Base-by-base conservation (phyloP, 2,113 vertebrate species). In the Muntiacus muntjak region DNA sequence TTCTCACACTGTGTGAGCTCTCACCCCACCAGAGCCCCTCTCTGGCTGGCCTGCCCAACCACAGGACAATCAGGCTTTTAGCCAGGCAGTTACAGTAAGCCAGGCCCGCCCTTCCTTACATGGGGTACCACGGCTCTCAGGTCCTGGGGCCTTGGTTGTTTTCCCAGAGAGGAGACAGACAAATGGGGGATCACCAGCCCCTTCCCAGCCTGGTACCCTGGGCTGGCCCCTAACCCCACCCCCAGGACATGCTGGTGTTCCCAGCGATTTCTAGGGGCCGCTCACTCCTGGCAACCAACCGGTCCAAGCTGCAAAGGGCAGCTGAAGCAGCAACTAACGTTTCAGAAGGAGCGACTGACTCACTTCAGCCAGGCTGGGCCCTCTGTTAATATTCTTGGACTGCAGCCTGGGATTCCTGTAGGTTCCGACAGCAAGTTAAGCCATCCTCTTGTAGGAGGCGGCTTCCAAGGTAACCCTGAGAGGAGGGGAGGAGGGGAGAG, bases 1-100 rank as follows among this genome's bases (percentile, higher is more conserved):
- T 8, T 21, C 78, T 36, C 60, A 26, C 16, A 2, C 16, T 2
- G 52, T 10, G 40, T 26, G 21, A 52, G 81, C 43, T 11, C 85
- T 97, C 57, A 54, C 78, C 58, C 9, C 67, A 16, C 60, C 78
- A 7, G 71, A 81, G 96, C 90, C 96, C 93, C 94, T 91, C 96
- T 90, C 91, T 7, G 79, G 94, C 79, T 4, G 45, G 95, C 94
- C 88, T 54, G 92, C 64, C 89, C 89, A 25, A 95, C 94, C 97
- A 54, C 96, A 90, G 95, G 78, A n/a, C 93, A 36, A 55, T 54
- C 95, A 30, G 95, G 91, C 95, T 60, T 50, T 10, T 64, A 60
- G 98, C 97, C 36, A 98, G 98, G 98, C 94, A 96, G 91, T 98
- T 98, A 98, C 98, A 97, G 98, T 98, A 98, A 99, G 97, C 92